Evolutionary conservation across 2,113 vertebrate genomes (phyloP).

Genomic region (Clupea harengus): DNA sequence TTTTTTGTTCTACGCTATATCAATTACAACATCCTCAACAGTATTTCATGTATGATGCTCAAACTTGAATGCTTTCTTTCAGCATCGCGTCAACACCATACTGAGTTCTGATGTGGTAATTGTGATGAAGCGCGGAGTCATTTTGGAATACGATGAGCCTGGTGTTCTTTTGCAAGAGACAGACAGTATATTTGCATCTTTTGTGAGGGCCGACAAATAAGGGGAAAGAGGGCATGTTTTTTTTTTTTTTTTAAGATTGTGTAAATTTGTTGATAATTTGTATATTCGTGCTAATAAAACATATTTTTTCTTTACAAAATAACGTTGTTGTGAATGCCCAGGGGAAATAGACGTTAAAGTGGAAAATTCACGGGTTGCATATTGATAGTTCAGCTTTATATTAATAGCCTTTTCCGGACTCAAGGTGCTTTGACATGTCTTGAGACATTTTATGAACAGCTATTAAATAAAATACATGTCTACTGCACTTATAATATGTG

Average conservation of each 20-base stretch:
- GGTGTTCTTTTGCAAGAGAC: constrained; percentile 82
- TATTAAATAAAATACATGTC: neutral
- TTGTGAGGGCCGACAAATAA: constrained; percentile 93
- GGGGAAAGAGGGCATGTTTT: neutral
- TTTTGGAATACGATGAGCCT: constrained; percentile 89
- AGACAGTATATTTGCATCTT: constrained; percentile 92
- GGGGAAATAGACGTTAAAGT: too few relatives aligned
- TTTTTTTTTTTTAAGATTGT: neutral
- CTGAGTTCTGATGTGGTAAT: constrained; percentile 94
- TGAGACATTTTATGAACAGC: neutral
- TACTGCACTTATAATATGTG: neutral
- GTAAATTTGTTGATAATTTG: constrained; percentile 1
- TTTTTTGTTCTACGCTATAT: too few relatives aligned
- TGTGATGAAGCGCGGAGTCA: constrained; percentile 94
- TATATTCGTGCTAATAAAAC: neutral
- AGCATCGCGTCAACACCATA: constrained; percentile 98
- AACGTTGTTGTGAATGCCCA: neutral
- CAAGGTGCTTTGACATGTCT: neutral
- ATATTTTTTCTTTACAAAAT: neutral
- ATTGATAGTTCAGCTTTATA: neutral
- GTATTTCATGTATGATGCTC: neutral
- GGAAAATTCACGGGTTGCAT: neutral
- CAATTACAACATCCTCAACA: neutral
- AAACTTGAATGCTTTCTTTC: constrained; percentile 23
- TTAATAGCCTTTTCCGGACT: too few relatives aligned